Conservation (phyloP, 2,888 invertebrate genomes). For the Drosophila birchii region DNA sequence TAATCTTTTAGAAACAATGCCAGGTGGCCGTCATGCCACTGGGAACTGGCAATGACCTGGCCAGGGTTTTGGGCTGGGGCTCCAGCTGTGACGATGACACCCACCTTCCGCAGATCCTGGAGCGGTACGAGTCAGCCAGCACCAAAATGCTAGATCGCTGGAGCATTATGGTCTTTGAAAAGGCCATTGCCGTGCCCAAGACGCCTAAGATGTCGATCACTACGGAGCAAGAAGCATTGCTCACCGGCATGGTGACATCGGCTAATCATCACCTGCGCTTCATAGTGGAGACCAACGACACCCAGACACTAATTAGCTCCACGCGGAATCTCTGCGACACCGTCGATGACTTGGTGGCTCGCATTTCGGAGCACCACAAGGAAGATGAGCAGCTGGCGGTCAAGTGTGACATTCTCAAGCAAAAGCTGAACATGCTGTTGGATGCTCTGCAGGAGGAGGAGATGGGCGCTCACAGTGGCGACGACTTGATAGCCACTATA, state of each 20-base stretch:
- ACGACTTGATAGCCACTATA: conserved; percentile 82
- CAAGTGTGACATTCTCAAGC: conserved; percentile 90
- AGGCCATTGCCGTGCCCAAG: conserved; percentile 87
- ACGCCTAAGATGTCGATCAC: conserved; percentile 86
- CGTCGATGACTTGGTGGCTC: conserved; percentile 90
- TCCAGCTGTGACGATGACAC: conserved; percentile 98
- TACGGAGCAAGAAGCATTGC: conserved; percentile 85
- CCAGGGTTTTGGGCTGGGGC: conserved; percentile 98
- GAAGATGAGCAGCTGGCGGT: conserved; percentile 87
- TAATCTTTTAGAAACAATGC: conserved; percentile 90
- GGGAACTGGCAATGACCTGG: conserved; percentile 98
- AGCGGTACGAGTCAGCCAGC: conserved; percentile 97
- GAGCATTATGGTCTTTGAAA: conserved; percentile 97
- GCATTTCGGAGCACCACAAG: conserved; percentile 87
- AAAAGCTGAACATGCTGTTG: conserved; percentile 90
- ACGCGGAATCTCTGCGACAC: conserved; percentile 92
- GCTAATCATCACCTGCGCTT: conserved; percentile 93
- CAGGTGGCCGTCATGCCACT: conserved; percentile 97
- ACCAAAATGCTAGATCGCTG: conserved; percentile 99
- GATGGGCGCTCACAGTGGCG: conserved; percentile 83
- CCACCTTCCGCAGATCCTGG: conserved; percentile 94
- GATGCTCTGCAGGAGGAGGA: conserved; percentile 90
- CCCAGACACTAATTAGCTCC: conserved; percentile 89
- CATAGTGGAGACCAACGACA: conserved; percentile 93
- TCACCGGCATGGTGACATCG: conserved; percentile 90